Base-by-base conservation (phyloP, 2,888 invertebrate species). In the Campoletis raptor region DNA sequence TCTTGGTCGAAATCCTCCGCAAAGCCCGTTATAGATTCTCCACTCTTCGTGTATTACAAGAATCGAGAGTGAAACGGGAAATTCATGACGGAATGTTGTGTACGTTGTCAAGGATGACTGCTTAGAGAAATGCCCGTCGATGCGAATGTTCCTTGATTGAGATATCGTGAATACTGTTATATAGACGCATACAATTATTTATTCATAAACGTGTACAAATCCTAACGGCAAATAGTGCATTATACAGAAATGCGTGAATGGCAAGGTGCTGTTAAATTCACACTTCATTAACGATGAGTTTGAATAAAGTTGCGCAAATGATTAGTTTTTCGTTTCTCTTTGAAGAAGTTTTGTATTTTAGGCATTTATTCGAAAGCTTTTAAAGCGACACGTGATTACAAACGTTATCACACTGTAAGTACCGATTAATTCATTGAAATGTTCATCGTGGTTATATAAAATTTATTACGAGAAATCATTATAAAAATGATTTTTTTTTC, bases 91-190 rank as follows among this genome's bases (percentile, higher is more conserved):
- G 89, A 90, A 91, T 90, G 73, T 69, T 54, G 89, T 86, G 83
- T 88, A 73, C 79, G 30, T 54, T 77, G 85, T 90, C 91, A 91
- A 91, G 91, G 92, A 90, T 90, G 88, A 90, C 91, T 77, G 83
- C 88, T 88, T 85, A 89, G 86, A 52, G 74, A 81, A 86, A 81
- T 73, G 45, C 83, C 48, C 52, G 73, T 66, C 48, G 76, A 36
- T 52, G 61, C 77, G 66, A 77, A 83, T 61, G 67, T 78, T 78
- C 48, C 40, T 77, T 70, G 54, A 77, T 83, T 78, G 45, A 80
- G 61, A 66, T 85, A 45, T 24, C 67, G 42, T 72, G 72, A 12
- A 70, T 70, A 21, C 10, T 12, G 21, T 48, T 69, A 30, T 40
- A 57, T 15, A 37, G 7, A 37, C 21, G 30, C 57, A 57, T 21